A percentile compares a stretch with the other conserved stretches of the same genome.
phyloP scores from a whole-genome alignment of 2,797 vertebrate species.

The Tarsius wallacei region DNA sequence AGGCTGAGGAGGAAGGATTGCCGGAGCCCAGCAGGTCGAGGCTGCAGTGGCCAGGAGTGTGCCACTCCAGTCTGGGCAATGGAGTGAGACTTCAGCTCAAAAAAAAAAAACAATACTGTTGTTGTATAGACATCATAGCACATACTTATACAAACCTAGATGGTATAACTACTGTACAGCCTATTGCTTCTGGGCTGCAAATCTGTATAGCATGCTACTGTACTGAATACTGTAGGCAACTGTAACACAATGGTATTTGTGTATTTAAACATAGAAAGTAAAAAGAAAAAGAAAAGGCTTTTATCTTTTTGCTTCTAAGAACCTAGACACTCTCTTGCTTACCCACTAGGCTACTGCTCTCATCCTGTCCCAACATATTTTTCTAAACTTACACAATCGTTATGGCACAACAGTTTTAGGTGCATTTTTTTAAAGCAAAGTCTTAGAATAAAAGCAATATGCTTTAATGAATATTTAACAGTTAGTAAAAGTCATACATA shows the following conservation, averaged over 20 bases:
- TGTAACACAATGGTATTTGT: not conserved
- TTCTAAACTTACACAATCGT: slow-evolving; percentile 60
- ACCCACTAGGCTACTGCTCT: not conserved
- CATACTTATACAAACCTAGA: not conserved
- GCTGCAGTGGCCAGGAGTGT: too few relatives aligned
- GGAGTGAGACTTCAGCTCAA: too few relatives aligned
- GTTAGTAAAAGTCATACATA: slow-evolving; percentile 70
- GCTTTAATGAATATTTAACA: slow-evolving; percentile 58
- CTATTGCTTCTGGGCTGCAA: not conserved
- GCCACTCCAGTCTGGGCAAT: too few relatives aligned
- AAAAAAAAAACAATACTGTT: not conserved
- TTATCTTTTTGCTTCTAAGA: slow-evolving; percentile 50
- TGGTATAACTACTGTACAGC: not conserved
- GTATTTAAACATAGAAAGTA: not conserved
- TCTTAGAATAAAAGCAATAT: slow-evolving; percentile 59
- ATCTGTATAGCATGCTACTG: not conserved
- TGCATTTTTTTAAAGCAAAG: slow-evolving; percentile 72
- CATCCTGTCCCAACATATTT: not conserved
- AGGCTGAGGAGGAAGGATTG: too few relatives aligned
- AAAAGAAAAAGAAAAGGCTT: not conserved
- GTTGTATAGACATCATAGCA: too few relatives aligned
- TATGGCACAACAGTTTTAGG: not conserved
- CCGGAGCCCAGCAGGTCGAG: too few relatives aligned
- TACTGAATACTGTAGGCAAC: not conserved
- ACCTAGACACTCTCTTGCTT: not conserved